Base-by-base conservation (phyloP, 2,888 invertebrate genomes). In the Drosophila koepferae region DNA sequence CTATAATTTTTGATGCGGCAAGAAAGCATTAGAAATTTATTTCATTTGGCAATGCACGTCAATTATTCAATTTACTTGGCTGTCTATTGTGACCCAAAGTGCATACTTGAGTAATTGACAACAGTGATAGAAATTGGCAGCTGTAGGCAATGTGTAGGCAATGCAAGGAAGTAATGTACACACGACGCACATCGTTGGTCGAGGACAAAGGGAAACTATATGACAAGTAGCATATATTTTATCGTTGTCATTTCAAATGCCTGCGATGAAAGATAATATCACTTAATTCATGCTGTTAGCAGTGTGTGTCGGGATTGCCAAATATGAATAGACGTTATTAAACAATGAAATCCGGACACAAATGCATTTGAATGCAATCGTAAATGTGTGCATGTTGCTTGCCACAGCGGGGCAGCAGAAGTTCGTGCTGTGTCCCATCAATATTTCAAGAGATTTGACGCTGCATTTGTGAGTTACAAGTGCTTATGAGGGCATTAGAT, bases 171-270 rank as follows among this genome's bases (percentile, higher is more conserved):
- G 64, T 41, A 14, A 34, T 38, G 59, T 44, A 43, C 65, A 43
- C 65, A 62, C 38, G 41, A n/a, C 43, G 49, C 43, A 43, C 36
- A 60, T 41, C 36, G 31, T 12, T 43, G 23, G n/a, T 5, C 31
- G 40, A 51, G 10, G 44, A 40, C 49, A 62, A 66, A 67, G 61
- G 55, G 70, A 74, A 75, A 76, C 69, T 81, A 49, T 62, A 76
- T 73, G 66, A 59, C 68, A 69, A 63, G 70, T 41, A 49, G 51
- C 54, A 48, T 41, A 44, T 46, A 44, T 46, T 48, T 64, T 34
- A 56, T 49, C 41, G 40, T 46, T 56, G 38, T 72, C 18, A 23
- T 28, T 43, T 67, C 60, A 34, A 56, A n/a, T 63, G 40, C 20
- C 28, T 43, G 48, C 46, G 31, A 67, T 68, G 54, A 73, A 73